A percentile compares a stretch with the other conserved stretches of the same genome.
phyloP scores from a whole-genome alignment of 2,888 invertebrate species.

The Ectobius pallidus region DNA sequence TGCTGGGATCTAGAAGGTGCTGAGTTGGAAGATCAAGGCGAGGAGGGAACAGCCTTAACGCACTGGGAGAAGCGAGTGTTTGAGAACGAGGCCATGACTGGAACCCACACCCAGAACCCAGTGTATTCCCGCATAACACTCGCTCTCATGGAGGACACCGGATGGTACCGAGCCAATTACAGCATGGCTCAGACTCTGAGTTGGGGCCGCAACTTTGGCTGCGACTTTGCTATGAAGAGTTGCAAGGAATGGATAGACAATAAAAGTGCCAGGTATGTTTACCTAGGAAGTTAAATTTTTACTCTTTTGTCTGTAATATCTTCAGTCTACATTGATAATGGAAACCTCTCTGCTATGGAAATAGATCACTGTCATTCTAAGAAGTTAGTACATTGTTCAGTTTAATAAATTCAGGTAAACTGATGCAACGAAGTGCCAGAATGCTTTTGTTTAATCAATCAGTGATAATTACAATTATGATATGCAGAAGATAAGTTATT shows the following conservation, averaged over 20 bases:
- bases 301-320: too few relatives aligned
- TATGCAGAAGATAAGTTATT: too few relatives aligned
- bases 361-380: too few relatives aligned
- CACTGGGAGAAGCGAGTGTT: constrained; percentile 99
- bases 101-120: constrained; percentile 97
- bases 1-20: constrained; percentile 91
- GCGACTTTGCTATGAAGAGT: constrained; percentile 90
- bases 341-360: too few relatives aligned
- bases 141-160: constrained; percentile 97
- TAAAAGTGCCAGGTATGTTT: constrained; percentile 68
- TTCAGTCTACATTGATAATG: too few relatives aligned
- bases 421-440: too few relatives aligned
- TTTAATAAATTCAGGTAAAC: too few relatives aligned
- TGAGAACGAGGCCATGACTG: constrained; percentile 99
- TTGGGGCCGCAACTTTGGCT: constrained; percentile 93
- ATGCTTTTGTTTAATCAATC: too few relatives aligned
- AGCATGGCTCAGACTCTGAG: constrained; percentile 82
- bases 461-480: too few relatives aligned
- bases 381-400: too few relatives aligned
- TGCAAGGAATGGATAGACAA: constrained; percentile 96
- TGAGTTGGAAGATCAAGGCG: constrained; percentile 97
- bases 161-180: constrained; percentile 95
- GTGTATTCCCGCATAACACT: constrained; percentile 94
- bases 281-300: too few relatives aligned
- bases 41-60: constrained; percentile 94